Conservation (phyloP, 2,797 vertebrate genomes). For the Schizopygopsis pylzovi region DNA sequence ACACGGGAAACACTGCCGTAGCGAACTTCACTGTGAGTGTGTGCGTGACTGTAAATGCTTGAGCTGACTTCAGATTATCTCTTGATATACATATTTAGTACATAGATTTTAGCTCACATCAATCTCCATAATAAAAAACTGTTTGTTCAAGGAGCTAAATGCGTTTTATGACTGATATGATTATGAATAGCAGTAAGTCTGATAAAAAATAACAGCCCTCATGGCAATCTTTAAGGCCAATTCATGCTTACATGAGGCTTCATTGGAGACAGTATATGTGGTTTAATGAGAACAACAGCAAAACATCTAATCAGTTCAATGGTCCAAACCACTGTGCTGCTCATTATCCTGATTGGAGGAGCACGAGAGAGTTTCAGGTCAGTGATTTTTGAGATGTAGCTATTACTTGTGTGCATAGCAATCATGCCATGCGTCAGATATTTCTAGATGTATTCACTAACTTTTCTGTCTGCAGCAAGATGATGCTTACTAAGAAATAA, state of each 20-base stretch:
- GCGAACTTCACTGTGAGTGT: neutral
- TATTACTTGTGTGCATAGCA: constrained; percentile 1
- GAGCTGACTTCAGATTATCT: constrained; percentile 21
- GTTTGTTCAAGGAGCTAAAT: constrained; percentile 10
- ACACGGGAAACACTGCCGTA: constrained; percentile 21
- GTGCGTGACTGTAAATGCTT: neutral
- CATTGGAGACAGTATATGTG: constrained; percentile 2
- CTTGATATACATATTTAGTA: neutral
- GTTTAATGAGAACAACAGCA: constrained; percentile 33
- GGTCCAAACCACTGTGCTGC: constrained; percentile 8
- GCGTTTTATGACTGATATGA: neutral
- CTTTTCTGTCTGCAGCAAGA: neutral
- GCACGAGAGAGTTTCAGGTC: constrained; percentile 25
- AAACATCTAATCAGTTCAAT: constrained; percentile 51
- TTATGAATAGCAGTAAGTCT: neutral
- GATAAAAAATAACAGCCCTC: neutral
- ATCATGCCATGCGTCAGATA: constrained; percentile 8
- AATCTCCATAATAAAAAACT: constrained; percentile 2
- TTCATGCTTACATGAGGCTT: neutral
- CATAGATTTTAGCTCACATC: neutral
- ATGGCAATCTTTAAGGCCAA: constrained; percentile 4
- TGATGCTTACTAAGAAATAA: neutral
- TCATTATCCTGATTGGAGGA: constrained; percentile 49
- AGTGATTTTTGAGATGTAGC: constrained; percentile 33
- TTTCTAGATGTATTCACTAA: neutral